A percentile compares a stretch with the other conserved stretches of the same genome.
phyloP scores from a whole-genome alignment of 35 echinoderm and acorn worm genomes.

The Holothuria glaberrima region DNA sequence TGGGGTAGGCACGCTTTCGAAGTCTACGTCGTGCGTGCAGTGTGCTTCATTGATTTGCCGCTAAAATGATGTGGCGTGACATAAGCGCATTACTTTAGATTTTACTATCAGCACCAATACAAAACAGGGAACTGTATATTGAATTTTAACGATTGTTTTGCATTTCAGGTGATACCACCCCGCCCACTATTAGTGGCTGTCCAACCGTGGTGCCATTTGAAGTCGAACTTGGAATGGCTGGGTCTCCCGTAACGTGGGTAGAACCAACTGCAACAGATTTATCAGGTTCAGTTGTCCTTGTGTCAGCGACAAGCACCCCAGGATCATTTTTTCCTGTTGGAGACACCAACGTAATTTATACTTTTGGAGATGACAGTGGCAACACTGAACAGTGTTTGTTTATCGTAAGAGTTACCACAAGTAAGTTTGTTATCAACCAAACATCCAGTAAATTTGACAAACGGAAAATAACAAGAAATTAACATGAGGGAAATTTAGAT shows the following conservation, averaged over 20 bases:
- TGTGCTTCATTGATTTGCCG: no score
- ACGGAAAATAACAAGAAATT: no score
- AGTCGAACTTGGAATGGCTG: neutral
- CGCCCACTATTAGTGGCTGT: neutral
- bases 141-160: no score
- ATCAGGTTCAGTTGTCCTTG: slow-evolving; percentile 3
- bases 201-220: neutral
- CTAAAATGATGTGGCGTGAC: no score
- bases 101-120: no score
- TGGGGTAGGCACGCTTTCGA: no score
- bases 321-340: neutral
- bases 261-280: slow-evolving; percentile 36
- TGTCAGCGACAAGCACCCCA: neutral
- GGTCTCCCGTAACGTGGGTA: neutral
- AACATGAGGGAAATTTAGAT: no score
- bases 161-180: slow-evolving; percentile 2
- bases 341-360: neutral
- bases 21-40: no score
- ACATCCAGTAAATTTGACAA: no score
- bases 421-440: no score
- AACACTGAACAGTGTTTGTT: neutral
- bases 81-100: no score
- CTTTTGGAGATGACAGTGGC: neutral
- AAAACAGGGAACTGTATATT: no score
- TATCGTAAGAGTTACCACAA: neutral